Conservation (phyloP, 1,140 invertebrate species). For the Stenopsyche tienmushanensis region DNA sequence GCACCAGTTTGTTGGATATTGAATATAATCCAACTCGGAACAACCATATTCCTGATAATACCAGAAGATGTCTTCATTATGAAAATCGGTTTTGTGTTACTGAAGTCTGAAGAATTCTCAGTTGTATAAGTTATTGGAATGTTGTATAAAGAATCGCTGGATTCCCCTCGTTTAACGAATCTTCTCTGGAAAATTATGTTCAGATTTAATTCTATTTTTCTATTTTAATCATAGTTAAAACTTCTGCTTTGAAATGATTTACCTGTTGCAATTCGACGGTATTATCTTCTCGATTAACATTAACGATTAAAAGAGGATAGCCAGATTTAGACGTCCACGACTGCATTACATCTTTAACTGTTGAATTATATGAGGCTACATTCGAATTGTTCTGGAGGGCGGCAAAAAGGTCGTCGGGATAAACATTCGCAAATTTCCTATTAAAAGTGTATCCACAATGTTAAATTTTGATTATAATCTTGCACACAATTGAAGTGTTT, state of each 20-base stretch:
- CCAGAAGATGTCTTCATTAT: background rate
- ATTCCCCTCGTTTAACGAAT: background rate
- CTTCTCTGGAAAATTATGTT: background rate
- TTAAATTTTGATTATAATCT: background rate
- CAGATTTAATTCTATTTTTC: background rate
- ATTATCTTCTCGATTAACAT: background rate
- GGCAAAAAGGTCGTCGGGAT: background rate
- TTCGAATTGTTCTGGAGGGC: background rate
- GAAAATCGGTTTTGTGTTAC: background rate
- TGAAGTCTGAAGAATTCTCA: background rate
- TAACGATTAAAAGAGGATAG: background rate
- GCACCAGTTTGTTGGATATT: constrained; percentile 18
- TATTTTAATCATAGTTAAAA: background rate
- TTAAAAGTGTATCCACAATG: background rate
- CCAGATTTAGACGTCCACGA: background rate
- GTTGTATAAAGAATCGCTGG: background rate
- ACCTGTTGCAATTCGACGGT: background rate
- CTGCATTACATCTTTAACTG: background rate
- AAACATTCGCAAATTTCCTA: background rate
- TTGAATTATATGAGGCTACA: background rate
- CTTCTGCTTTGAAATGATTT: background rate
- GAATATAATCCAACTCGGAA: constrained; percentile 1
- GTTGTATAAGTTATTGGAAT: constrained; percentile 11
- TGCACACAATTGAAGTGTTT: too few species aligned
- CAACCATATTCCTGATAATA: background rate